phyloP scores from a whole-genome alignment of 2,888 invertebrate genomes.

The Caenorhabditis panamensis region DNA sequence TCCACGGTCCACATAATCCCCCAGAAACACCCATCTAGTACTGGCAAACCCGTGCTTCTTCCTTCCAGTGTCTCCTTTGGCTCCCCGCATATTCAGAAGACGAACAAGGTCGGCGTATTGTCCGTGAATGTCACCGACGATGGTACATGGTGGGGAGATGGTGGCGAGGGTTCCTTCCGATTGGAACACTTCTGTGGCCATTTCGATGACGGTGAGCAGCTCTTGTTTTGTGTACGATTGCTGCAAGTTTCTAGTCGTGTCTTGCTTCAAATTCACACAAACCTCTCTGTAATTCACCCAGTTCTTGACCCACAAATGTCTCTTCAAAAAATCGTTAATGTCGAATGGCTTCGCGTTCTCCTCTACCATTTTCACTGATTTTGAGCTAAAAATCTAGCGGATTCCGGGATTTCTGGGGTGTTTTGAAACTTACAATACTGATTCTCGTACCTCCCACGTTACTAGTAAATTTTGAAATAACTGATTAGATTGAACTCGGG shows the following conservation, averaged over 20 bases:
- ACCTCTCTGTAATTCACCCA: slow-evolving; percentile 41
- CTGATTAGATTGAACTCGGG: too few species aligned
- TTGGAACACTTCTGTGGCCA: slow-evolving; percentile 28
- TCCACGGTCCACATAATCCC: slow-evolving; percentile 64
- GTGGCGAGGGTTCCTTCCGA: slow-evolving; percentile 19
- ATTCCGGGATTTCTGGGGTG: too few species aligned
- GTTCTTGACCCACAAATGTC: slow-evolving; percentile 31
- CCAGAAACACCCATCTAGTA: slow-evolving; percentile 55
- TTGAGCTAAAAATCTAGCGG: not conserved
- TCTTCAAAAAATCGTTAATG: slow-evolving; percentile 23
- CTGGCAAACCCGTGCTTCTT: slow-evolving; percentile 19
- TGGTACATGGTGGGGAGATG: slow-evolving; percentile 50
- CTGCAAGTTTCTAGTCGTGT: slow-evolving; percentile 13
- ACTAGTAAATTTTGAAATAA: too few species aligned
- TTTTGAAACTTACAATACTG: too few species aligned
- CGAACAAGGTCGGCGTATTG: slow-evolving; percentile 51
- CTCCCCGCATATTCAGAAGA: slow-evolving; percentile 22
- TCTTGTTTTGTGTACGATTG: slow-evolving; percentile 31
- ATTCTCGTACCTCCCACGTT: too few species aligned
- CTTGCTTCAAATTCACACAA: not conserved
- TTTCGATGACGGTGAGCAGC: slow-evolving; percentile 11
- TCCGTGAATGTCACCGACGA: slow-evolving; percentile 64
- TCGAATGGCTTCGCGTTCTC: slow-evolving; percentile 9
- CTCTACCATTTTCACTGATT: not conserved
- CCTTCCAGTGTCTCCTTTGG: slow-evolving; percentile 7